Conservation (phyloP, 2,797 vertebrate species). For the Sciurus carolinensis region DNA sequence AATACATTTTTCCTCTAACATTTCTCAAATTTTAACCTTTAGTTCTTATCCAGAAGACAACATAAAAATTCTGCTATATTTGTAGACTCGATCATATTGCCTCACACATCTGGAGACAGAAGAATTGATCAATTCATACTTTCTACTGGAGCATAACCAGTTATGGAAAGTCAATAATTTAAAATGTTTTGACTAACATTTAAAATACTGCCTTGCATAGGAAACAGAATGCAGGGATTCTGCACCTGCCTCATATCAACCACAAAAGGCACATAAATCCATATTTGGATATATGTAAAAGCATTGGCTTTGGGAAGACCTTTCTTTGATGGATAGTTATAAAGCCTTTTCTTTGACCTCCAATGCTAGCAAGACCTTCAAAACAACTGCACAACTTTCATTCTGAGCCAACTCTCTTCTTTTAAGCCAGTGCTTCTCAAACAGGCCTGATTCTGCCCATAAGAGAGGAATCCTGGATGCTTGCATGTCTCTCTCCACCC, state of each 20-base stretch:
- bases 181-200: slow-evolving; percentile 31
- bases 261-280: slow-evolving; percentile 21
- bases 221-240: background rate
- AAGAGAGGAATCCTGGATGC: background rate
- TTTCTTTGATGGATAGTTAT: background rate
- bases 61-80: background rate
- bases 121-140: slow-evolving; percentile 20
- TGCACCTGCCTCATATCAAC: background rate
- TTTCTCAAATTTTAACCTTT: slow-evolving; percentile 39
- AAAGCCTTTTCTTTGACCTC: background rate
- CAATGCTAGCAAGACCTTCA: background rate
- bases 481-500: background rate
- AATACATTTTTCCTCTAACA: background rate
- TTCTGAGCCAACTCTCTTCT: background rate
- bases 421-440: background rate
- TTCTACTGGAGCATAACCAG: slow-evolving; percentile 48
- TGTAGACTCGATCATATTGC: background rate
- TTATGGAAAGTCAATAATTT: slow-evolving; percentile 49
- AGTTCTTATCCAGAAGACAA: background rate
- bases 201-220: slow-evolving; percentile 36
- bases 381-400: background rate
- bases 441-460: background rate
- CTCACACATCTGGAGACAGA: slow-evolving; percentile 27
- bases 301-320: background rate
- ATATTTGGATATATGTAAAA: background rate